Evolutionary conservation across 2,888 invertebrate genomes (phyloP), one percentile per base, ranked within the genome.

Genomic region (Acrobasis repandana): DNA sequence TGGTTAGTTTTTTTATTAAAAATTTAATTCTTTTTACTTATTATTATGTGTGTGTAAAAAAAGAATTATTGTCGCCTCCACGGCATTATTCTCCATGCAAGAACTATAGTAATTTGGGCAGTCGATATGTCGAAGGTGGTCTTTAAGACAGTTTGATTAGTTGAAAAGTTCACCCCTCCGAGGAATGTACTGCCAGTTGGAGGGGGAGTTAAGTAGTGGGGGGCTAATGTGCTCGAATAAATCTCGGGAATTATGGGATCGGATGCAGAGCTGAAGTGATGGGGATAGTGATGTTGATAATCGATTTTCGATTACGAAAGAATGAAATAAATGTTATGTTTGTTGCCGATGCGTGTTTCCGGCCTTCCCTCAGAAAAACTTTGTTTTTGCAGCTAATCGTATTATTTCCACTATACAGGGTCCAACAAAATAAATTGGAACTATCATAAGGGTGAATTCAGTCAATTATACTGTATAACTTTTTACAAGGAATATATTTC

Each of bases 141-240:
- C 82, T 79, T 80, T 82, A 83, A 87, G 86, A 83, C 83, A 84
- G 77, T 88, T 88, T 86, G 87, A 88, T 87, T 85, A 86, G 83
- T 87, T 86, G 75, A 74, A 73, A 83, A 85, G 72, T 85, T 80
- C 65, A 63, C 68, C 74, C 67, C 65, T 62, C 61, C 59, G 15
- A 56, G 73, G 78, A 72, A 71, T 72, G 67, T 60, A 63, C 58
- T 65, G 10, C 34, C 50, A 61, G 65, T 63, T 61, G 58, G 61
- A 56, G 60, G 33, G 54, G 56, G 60, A 34, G 49, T 15, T n/a
- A n/a, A n/a, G 52, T 58, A 56, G 36, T 56, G 61, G 63, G 62
- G 61, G 62, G 48, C 48, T 51, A 58, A 61, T 60, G 54, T 61
- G 68, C 61, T 50, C 63, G 68, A 68, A 66, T 71, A 68, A 73